Evolutionary conservation across 2,888 invertebrate species (phyloP).

Genomic region (Hypomecis atomaria): DNA sequence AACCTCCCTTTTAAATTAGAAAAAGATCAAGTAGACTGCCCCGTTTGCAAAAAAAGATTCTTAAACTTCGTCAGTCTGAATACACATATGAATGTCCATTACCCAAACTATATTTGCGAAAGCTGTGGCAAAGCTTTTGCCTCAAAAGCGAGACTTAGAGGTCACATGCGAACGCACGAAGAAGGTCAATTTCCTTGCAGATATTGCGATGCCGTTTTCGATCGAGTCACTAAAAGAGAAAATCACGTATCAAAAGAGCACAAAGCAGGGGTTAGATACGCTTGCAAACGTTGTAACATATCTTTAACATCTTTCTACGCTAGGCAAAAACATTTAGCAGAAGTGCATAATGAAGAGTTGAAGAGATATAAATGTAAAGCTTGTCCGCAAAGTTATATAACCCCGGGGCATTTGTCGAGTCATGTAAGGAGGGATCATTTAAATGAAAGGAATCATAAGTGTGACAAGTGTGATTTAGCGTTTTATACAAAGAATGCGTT

Average conservation of each 20-base stretch:
- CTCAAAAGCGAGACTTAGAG: conserved; percentile 75
- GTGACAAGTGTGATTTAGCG: conserved; percentile 79
- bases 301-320: conserved; percentile 75
- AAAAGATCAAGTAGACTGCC: conserved; percentile 77
- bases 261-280: conserved; percentile 72
- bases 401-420: conserved; percentile 75
- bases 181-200: conserved; percentile 74
- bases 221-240: conserved; percentile 73
- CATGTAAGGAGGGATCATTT: conserved; percentile 76
- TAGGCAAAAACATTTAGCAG: conserved; percentile 75
- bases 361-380: conserved; percentile 79
- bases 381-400: conserved; percentile 77
- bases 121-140: conserved; percentile 83
- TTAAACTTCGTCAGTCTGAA: conserved; percentile 75
- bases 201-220: conserved; percentile 72
- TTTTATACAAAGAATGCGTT: conserved; percentile 83
- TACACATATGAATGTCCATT: conserved; percentile 82
- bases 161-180: conserved; percentile 82
- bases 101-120: conserved; percentile 79
- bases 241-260: conserved; percentile 79
- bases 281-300: conserved; percentile 74
- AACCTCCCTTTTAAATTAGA: conserved; percentile 75
- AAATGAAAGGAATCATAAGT: conserved; percentile 78
- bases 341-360: conserved; percentile 75
- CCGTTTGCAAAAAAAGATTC: conserved; percentile 72